phyloP scores from a whole-genome alignment of 2,797 vertebrate species.

The Lateolabrax maculatus region DNA sequence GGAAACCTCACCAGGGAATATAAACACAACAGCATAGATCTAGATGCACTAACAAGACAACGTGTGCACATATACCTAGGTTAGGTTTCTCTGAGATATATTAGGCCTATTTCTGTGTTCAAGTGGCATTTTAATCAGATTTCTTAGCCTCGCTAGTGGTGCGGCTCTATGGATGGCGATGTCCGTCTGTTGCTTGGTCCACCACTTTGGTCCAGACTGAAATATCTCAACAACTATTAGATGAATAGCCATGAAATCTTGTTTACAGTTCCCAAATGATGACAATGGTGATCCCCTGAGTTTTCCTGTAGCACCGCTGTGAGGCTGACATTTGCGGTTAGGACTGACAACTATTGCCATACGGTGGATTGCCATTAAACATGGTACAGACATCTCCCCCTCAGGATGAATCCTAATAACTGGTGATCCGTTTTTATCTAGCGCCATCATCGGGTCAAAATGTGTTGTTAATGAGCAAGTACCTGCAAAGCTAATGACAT shows the following conservation, averaged over 20 bases:
- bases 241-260: no score
- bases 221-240: background rate
- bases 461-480: background rate
- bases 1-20: slow-evolving; percentile 3
- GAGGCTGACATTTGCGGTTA: no score
- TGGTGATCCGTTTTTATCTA: background rate
- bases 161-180: background rate
- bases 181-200: background rate
- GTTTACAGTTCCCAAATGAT: no score
- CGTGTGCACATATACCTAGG: background rate
- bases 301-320: no score
- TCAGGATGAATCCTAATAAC: no score
- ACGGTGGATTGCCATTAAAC: no score
- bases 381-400: no score
- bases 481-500: background rate
- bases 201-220: background rate
- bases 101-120: background rate
- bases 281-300: no score
- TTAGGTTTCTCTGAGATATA: background rate
- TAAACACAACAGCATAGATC: background rate
- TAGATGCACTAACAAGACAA: background rate
- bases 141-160: background rate
- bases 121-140: no score
- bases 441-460: background rate
- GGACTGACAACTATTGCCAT: no score